Conservation (phyloP, 2,797 vertebrate genomes). For the Rhyacichthys aspro region DNA sequence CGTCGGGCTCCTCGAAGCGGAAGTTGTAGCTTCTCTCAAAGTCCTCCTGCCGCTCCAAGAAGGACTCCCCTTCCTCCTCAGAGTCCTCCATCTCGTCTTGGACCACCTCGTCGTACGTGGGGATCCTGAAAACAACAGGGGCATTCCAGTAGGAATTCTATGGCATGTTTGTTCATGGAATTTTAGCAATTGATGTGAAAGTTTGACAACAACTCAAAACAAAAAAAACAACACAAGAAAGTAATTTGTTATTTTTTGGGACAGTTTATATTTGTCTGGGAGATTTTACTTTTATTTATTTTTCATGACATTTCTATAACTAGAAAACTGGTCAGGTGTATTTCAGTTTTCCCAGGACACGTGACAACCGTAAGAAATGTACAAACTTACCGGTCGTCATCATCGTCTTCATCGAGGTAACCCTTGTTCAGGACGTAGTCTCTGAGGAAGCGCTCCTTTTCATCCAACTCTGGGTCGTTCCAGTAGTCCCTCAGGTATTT, state of each 20-base stretch:
- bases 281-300: too few relatives aligned
- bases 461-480: conserved; percentile 87
- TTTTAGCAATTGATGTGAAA: too few relatives aligned
- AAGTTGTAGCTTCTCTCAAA: conserved; percentile 93
- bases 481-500: conserved; percentile 87
- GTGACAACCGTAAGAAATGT: background rate
- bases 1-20: conserved; percentile 89
- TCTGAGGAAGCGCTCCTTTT: conserved; percentile 88
- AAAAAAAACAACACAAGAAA: too few relatives aligned
- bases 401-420: conserved; percentile 70
- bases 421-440: conserved; percentile 89
- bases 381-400: conserved; percentile 66
- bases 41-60: conserved; percentile 86
- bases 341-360: background rate
- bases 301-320: too few relatives aligned
- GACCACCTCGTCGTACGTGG: conserved; percentile 75
- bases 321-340: background rate
- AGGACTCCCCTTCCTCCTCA: conserved; percentile 88
- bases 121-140: conserved; percentile 64
- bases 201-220: too few relatives aligned
- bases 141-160: background rate
- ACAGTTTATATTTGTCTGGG: too few relatives aligned
- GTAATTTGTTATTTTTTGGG: too few relatives aligned
- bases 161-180: too few relatives aligned
- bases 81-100: conserved; percentile 85